Evolutionary conservation across 2,113 vertebrate genomes (phyloP), one percentile per base, ranked within the genome.

Genomic region (Oxyruncus cristatus): DNA sequence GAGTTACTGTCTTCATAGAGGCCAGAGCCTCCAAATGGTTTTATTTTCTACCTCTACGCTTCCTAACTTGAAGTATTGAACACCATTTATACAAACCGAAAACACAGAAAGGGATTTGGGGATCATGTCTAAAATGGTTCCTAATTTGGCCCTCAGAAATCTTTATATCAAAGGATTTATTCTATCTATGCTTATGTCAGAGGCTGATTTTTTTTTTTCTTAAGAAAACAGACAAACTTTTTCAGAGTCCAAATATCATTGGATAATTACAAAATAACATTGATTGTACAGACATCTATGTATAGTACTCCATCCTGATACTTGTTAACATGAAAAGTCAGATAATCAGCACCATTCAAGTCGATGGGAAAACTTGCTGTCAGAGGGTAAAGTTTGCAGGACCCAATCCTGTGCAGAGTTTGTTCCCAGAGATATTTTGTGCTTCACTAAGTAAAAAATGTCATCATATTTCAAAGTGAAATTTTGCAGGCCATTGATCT

Each of bases 401-500:
- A 82, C n/a, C 32, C 56, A 68, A 55, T 78, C 13, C 27, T 86
- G 52, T 75, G 52, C 42, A 72, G 73, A 74, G 44, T 88, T 89
- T 92, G 22, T 79, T 93, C 56, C 28, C 44, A 72, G 56, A 77
- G 52, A 44, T 62, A 75, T 65, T 79, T 85, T 89, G 46, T 93
- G 42, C 46, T 89, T 65, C 49, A 42, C 81, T 83, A 66, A 76
- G 53, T 91, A 53, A 88, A 95, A 96, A 88, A 63, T 22, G 23
- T 74, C 71, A 65, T 67, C 17, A 5, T 79, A 83, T 97, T 94
- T 95, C 92, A 89, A 92, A 96, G 83, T 94, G 84, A 92, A 96
- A 88, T 93, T 95, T 92, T 96, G 81, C 86, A 97, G 89, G 66
- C 84, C 58, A 59, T 93, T 95, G 92, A 93, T 96, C 82, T 96